Base-by-base conservation (phyloP, 2,113 vertebrate species). In the Notiomystis cincta region DNA sequence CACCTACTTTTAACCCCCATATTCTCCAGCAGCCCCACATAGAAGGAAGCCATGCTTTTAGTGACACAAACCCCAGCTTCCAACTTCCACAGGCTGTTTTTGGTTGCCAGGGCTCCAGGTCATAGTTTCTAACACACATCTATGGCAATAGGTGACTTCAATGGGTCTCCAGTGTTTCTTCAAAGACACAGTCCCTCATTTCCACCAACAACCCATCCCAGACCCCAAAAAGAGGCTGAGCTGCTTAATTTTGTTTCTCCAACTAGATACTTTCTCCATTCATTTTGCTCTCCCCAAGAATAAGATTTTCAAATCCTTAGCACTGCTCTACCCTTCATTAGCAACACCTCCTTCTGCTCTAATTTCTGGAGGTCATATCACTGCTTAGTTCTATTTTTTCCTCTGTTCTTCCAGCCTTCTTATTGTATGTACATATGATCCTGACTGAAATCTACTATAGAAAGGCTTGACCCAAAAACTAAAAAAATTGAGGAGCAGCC, bases 291-390 rank as follows among this genome's bases (percentile, higher is more conserved):
- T 81, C 23, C 48, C 31, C 40, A 66, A 71, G 10, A 42, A 24
- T 37, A 78, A 75, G 51, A 56, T 87, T 92, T 87, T 61, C 28
- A 70, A 84, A 76, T 57, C 48, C 30, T 87, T 87, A 58, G 47
- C 45, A 69, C 20, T 62, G 44, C 13, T 93, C 84, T 64, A 47
- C 22, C 58, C 56, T 53, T 83, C 71, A 92, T 93, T 93, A 93
- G 60, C 31, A 96, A 71, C 45, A 87, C 19, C 56, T 82, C 73
- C 51, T 95, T 90, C 76, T 76, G 76, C 64, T 94, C 72, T 93
- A 87, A 92, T 95, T 95, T 96, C 82, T 90, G 56, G 69, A 94
- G 90, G 90, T 93, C 92, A 71, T 75, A 78, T 51, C 61, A n/a
- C 31, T 60, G 40, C 80, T 88, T 73, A 51, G 44, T 53, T 92